phyloP scores from a whole-genome alignment of 2,888 invertebrate genomes.

The Caenorhabditis macrosperma region DNA sequence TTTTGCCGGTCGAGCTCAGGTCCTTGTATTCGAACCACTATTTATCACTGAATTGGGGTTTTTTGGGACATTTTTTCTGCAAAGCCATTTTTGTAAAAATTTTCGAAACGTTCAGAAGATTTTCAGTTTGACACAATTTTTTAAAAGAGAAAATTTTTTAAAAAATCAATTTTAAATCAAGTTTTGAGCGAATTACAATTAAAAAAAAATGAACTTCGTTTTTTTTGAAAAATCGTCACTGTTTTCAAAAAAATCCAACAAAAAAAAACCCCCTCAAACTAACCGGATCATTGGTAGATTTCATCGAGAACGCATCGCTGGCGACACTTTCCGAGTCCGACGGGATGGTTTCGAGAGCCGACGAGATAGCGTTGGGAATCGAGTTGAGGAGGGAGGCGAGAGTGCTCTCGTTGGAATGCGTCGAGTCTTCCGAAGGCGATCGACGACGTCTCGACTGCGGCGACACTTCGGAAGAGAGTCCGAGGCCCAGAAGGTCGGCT shows the following conservation, averaged over 20 bases:
- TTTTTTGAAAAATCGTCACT: no score
- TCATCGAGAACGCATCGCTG: constrained; percentile 68
- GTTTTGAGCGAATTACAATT: no score
- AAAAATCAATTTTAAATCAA: no score
- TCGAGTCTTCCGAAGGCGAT: constrained; percentile 67
- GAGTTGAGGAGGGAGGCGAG: constrained; percentile 61
- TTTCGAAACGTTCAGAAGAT: neutral
- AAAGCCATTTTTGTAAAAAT: no score
- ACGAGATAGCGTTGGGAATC: constrained; percentile 62
- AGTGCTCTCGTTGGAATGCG: constrained; percentile 73
- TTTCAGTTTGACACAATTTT: no score
- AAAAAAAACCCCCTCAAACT: no score
- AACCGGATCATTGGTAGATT: constrained; percentile 68
- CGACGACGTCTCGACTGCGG: constrained; percentile 20
- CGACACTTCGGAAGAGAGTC: constrained; percentile 55
- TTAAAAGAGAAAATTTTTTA: no score
- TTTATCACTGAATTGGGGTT: no score
- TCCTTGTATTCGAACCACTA: no score
- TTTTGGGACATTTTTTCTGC: no score
- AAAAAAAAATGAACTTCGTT: no score
- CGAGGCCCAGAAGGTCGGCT: constrained; percentile 70
- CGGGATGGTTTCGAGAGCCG: constrained; percentile 70
- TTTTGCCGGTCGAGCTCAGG: no score
- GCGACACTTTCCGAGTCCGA: constrained; percentile 76
- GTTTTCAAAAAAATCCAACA: neutral